Evolutionary conservation across 2,113 vertebrate species (phyloP).

Genomic region (Myxocyprinus asiaticus): DNA sequence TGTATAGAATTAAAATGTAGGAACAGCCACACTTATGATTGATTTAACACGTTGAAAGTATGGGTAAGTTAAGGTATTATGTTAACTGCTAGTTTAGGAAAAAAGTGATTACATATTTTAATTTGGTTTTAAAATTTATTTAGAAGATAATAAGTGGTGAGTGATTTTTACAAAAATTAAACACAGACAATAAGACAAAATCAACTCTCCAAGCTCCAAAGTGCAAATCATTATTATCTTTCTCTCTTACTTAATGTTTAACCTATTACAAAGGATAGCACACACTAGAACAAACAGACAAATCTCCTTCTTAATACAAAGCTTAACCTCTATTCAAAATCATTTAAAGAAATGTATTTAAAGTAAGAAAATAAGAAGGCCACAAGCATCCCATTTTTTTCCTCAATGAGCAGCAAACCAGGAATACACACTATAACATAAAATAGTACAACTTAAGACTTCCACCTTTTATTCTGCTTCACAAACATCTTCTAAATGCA

Average conservation of each 20-base stretch:
- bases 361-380: background rate
- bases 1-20: slow-evolving; percentile 60
- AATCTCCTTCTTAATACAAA: background rate
- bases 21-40: slow-evolving; percentile 66
- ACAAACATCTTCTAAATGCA: too few species aligned
- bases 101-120: slow-evolving; percentile 38
- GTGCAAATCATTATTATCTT: slow-evolving; percentile 35
- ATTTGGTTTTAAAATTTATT: slow-evolving; percentile 18
- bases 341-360: background rate
- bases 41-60: slow-evolving; percentile 28
- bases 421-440: background rate
- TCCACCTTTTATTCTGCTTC: too few species aligned
- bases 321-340: background rate
- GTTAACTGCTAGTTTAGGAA: slow-evolving; percentile 31
- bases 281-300: slow-evolving; percentile 1
- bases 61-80: too few species aligned
- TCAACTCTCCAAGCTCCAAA: background rate
- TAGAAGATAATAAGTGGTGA: slow-evolving; percentile 32
- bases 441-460: too few species aligned
- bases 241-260: background rate
- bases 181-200: slow-evolving; percentile 30
- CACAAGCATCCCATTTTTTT: background rate
- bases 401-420: slow-evolving; percentile 33
- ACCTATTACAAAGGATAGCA: background rate
- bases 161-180: background rate